phyloP scores from a whole-genome alignment of 2,113 vertebrate species.

The Thunnus thynnus region DNA sequence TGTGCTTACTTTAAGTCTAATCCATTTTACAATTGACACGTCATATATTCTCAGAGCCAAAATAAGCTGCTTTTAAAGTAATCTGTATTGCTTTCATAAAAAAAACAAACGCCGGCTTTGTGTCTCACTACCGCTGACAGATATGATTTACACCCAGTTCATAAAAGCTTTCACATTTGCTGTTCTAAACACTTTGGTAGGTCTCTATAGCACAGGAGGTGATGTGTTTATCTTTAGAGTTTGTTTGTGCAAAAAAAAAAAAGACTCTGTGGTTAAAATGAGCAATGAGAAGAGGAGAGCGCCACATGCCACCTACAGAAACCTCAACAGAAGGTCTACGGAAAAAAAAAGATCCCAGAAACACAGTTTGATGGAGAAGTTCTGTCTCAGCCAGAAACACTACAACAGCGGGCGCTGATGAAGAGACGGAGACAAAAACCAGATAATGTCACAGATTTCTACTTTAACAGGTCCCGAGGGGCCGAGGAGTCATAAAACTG shows the following conservation, averaged over 20 bases:
- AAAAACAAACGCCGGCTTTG: slow-evolving; percentile 14
- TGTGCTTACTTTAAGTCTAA: slow-evolving; percentile 2
- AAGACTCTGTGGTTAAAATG: slow-evolving; percentile 9
- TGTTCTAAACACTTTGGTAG: slow-evolving; percentile 31
- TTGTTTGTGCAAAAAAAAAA: slow-evolving; percentile 39
- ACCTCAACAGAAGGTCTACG: slow-evolving; percentile 12
- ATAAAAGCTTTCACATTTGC: slow-evolving; percentile 38
- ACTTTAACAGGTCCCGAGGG: slow-evolving; percentile 57
- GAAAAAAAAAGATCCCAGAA: background rate
- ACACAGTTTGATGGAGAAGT: slow-evolving; percentile 38
- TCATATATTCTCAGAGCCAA: slow-evolving; percentile 24
- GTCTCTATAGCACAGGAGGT: slow-evolving; percentile 25
- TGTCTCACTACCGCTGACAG: background rate
- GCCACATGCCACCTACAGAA: slow-evolving; percentile 36
- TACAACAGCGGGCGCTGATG: slow-evolving; percentile 39
- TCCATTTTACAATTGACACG: slow-evolving; percentile 1
- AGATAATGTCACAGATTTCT: slow-evolving; percentile 66
- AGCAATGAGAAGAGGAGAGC: slow-evolving; percentile 10
- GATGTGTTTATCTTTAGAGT: slow-evolving; percentile 44
- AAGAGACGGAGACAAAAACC: slow-evolving; percentile 62
- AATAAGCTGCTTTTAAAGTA: slow-evolving; percentile 20
- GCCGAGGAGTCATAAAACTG: slow-evolving; percentile 59
- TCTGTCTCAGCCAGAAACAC: slow-evolving; percentile 40
- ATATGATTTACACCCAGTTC: slow-evolving; percentile 56
- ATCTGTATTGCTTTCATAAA: slow-evolving; percentile 16